A percentile compares a stretch with the other conserved stretches of the same genome.
Evolutionary conservation across 1,140 invertebrate genomes (phyloP).

Genomic region (Zophobas atratus): DNA sequence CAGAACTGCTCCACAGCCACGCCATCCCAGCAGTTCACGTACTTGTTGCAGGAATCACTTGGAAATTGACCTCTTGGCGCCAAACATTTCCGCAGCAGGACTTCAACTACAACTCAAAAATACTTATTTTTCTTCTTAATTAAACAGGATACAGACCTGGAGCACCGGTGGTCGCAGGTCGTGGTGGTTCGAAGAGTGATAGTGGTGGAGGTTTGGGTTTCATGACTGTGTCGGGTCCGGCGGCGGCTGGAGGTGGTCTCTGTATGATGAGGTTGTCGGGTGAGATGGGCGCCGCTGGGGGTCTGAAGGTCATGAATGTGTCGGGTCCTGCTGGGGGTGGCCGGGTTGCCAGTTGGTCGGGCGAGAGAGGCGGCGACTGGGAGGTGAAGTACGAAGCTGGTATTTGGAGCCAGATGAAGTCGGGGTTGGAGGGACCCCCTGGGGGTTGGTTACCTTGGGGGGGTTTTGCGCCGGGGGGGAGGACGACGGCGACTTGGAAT

Average conservation of each 20-base stretch:
- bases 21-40: conserved; percentile 82
- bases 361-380: background rate
- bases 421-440: background rate
- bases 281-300: background rate
- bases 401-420: conserved; percentile 25
- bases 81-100: conserved; percentile 56
- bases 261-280: background rate
- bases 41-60: conserved; percentile 75
- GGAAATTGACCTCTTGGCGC: conserved; percentile 73
- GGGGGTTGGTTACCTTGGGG: background rate
- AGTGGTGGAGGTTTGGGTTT: no score
- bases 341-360: background rate
- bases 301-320: background rate
- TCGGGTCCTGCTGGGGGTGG: background rate
- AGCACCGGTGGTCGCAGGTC: no score
- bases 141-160: no score
- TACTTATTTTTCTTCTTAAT: no score
- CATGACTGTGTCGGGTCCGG: no score
- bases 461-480: conserved; percentile 12
- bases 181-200: no score
- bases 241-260: no score
- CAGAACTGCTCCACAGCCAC: conserved; percentile 77
- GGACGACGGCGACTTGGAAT: conserved; percentile 22
- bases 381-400: background rate
- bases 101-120: conserved; percentile 43